A percentile compares a stretch with the other conserved stretches of the same genome.
Conservation (phyloP, 2,113 vertebrate species). For the Burhinus oedicnemus region DNA sequence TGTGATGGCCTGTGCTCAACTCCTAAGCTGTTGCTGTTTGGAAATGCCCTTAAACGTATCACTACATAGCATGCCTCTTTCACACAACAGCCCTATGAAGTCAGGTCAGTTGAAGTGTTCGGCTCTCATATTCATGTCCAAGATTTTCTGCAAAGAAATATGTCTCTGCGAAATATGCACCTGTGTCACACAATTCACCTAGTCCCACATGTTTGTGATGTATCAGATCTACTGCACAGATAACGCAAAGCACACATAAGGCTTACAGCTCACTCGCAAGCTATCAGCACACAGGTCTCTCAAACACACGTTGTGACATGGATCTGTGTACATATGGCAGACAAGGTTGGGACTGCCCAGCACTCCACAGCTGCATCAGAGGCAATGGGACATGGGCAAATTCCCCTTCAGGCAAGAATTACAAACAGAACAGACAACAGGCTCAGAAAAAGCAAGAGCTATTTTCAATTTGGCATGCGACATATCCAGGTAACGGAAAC, state of each 20-base stretch:
- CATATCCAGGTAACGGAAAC: not conserved
- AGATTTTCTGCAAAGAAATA: not conserved
- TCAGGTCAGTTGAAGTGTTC: not conserved
- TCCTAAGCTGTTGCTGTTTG: not conserved
- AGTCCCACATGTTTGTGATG: not conserved
- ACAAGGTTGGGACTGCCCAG: not conserved
- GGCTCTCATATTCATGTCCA: not conserved
- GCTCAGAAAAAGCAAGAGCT: not conserved
- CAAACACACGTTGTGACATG: fast-evolving
- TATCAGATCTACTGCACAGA: not conserved
- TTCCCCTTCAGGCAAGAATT: not conserved
- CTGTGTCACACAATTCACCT: not conserved
- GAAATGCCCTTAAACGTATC: not conserved
- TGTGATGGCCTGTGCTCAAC: not conserved
- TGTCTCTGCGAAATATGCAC: not conserved
- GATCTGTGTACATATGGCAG: not conserved
- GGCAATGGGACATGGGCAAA: not conserved
- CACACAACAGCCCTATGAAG: not conserved
- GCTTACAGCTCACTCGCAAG: not conserved
- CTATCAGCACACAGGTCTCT: not conserved
- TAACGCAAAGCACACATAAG: not conserved
- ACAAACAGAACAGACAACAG: not conserved
- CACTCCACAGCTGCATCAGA: not conserved
- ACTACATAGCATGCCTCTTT: not conserved
- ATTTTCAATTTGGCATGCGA: not conserved